A percentile compares a stretch with the other conserved stretches of the same genome.
phyloP scores from a whole-genome alignment of 2,113 vertebrate species.

The Phaethon lepturus region DNA sequence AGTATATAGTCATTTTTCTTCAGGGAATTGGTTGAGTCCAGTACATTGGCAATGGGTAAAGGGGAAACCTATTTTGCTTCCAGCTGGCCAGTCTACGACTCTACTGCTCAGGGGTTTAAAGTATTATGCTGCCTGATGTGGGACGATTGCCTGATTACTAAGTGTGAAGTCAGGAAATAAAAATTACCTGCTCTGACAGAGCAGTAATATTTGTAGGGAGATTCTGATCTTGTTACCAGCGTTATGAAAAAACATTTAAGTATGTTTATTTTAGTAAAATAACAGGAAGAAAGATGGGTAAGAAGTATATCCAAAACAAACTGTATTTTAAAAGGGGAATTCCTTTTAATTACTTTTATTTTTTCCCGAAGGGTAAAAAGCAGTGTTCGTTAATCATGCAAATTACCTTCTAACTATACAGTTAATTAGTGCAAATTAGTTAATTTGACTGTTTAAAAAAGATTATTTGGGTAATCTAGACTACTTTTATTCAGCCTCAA shows the following conservation, averaged over 20 bases:
- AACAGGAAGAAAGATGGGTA: not conserved
- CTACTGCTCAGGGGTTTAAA: constrained; percentile 26
- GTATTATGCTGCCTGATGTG: constrained; percentile 29
- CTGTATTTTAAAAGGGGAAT: not conserved
- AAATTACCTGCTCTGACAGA: not conserved
- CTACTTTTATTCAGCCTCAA: not conserved
- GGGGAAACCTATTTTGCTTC: constrained; percentile 49
- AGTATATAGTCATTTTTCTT: constrained; percentile 57
- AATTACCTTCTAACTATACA: not conserved
- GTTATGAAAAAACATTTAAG: not conserved
- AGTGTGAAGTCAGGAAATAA: constrained; percentile 16
- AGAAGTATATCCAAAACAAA: not conserved
- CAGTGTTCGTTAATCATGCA: not conserved
- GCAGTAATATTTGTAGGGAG: not conserved
- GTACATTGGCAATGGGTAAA: constrained; percentile 42
- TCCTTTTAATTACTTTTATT: not conserved
- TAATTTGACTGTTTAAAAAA: not conserved
- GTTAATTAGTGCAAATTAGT: not conserved
- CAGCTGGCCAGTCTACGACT: constrained; percentile 18
- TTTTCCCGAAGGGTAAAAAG: not conserved
- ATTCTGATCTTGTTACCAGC: not conserved
- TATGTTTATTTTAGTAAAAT: not conserved
- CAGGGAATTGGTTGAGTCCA: constrained; percentile 41
- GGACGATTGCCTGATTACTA: constrained; percentile 28
- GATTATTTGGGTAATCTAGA: not conserved